phyloP scores from a whole-genome alignment of 2,888 invertebrate genomes.

The Stratiomys singularior region DNA sequence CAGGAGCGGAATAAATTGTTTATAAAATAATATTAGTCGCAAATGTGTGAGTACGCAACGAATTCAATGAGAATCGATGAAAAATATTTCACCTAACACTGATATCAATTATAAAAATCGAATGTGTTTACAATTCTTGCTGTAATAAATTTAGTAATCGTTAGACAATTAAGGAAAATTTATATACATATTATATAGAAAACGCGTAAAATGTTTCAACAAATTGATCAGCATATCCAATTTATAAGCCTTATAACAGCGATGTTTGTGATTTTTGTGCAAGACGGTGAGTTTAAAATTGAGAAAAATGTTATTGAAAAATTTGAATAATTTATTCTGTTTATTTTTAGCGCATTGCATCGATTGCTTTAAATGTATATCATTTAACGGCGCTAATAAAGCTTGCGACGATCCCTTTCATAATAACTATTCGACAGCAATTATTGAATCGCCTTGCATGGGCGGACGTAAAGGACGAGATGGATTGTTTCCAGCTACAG shows the following conservation, averaged over 20 bases:
- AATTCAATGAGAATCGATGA: too few species aligned
- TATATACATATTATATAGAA: background rate
- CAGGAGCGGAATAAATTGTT: too few species aligned
- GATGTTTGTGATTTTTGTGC: constrained; percentile 53
- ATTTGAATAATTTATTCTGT: background rate
- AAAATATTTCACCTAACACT: too few species aligned
- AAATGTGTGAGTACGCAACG: too few species aligned
- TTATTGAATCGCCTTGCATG: constrained; percentile 91
- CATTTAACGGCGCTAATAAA: constrained; percentile 84
- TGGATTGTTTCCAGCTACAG: constrained; percentile 95
- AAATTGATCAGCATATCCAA: constrained; percentile 54
- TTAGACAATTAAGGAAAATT: constrained; percentile 6
- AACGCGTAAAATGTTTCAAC: constrained; percentile 53
- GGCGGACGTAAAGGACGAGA: constrained; percentile 92
- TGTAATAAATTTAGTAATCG: background rate
- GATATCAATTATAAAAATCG: too few species aligned
- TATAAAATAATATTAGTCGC: too few species aligned
- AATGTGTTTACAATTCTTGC: too few species aligned
- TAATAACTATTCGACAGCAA: constrained; percentile 85
- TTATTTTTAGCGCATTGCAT: constrained; percentile 71
- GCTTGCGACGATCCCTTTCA: constrained; percentile 97
- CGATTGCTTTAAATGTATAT: constrained; percentile 98
- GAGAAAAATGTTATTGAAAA: background rate
- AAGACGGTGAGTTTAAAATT: constrained; percentile 52
- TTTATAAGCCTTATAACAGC: constrained; percentile 54